A percentile compares a stretch with the other conserved stretches of the same genome.
These are phyloP conservation scores for Myiozetetes cayanensis DNA, from an alignment of 2,113 vertebrate genomes.

Conservation along the genomic window DNA sequence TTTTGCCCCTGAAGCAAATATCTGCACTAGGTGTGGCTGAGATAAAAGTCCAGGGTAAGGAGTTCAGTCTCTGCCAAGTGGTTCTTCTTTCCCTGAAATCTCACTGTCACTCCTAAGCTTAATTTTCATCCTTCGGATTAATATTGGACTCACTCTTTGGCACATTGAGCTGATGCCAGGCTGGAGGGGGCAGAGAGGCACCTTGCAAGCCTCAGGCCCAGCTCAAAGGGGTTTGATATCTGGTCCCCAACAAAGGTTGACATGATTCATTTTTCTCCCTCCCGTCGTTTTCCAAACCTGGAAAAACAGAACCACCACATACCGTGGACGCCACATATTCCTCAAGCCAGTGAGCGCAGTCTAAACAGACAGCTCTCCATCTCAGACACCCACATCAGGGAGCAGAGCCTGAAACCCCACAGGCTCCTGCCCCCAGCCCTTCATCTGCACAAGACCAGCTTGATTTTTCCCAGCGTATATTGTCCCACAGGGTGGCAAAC, in stretches of 20 bases:
- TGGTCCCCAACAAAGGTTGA: not conserved
- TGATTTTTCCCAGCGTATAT: rapidly evolving
- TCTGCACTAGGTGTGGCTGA: not conserved
- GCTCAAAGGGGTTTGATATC: not conserved
- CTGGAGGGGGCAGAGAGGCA: not conserved
- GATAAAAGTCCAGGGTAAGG: not conserved
- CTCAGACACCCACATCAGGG: not conserved
- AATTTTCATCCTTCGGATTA: not conserved
- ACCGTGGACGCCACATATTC: conserved; percentile 57
- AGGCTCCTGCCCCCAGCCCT: not conserved
- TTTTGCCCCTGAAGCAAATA: not conserved
- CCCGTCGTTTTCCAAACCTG: not conserved
- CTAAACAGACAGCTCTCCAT: conserved; percentile 57
- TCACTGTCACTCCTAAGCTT: not conserved
- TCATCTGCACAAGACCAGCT: not conserved
- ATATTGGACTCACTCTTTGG: rapidly evolving
- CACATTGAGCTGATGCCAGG: rapidly evolving
- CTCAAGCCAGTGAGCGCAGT: conserved; percentile 66
- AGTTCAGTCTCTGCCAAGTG: not conserved
- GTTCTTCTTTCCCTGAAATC: not conserved
- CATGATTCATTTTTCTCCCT: not conserved
- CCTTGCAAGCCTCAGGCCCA: not conserved
- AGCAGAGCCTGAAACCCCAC: not conserved
- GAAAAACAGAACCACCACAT: conserved; percentile 31
- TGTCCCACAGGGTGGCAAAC: not conserved